Evolutionary conservation across 2,113 vertebrate species (phyloP), one percentile per base, ranked within the genome.

Genomic region (Opisthocomus hoazin): DNA sequence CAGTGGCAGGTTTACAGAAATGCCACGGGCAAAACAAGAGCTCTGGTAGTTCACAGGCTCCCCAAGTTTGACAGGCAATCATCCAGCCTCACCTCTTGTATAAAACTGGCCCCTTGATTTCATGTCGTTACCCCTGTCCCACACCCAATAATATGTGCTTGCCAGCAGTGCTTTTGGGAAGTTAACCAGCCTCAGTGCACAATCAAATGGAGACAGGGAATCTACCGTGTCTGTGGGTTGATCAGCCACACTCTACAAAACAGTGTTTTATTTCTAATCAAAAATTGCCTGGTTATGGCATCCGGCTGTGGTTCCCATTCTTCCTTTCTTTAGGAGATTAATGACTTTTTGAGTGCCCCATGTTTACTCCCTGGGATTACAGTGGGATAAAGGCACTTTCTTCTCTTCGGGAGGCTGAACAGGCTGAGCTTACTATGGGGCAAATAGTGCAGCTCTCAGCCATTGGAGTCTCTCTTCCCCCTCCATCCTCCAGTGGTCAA

Each of bases 61-160:
- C 93, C 68, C n/a, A 10, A 43, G 87, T 91, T 89, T 95, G 87
- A 84, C 94, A 95, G 89, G 95, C 94, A 97, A 87, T 57, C 94
- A 87, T 96, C 95, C 87, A 96, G 87, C 84, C 84, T 96, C 91
- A 91, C 94, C 74, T 96, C 89, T 91, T 95, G 74, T 91, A 74
- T 95, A 96, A 91, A 89, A 91, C 89, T 91, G 87, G 95, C 81
- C 74, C 81, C 94, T 97, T 97, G 89, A 84, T 95, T 95, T 94
- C 60, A 24, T 71, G 77, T 66, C 66, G 91, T 92, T 94, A 68
- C 60, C 80, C 88, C 68, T 81, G 89, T 89, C 93, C 86, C 94
- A 93, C 95, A 92, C 81, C 81, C 91, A 84, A 84, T 94, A 96
- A 91, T 64, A 37, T 3, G 36, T 85, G 51, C 39, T 87, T 94